Evolutionary conservation across 2,113 vertebrate species (phyloP).

Genomic region (Bufo gargarizans): DNA sequence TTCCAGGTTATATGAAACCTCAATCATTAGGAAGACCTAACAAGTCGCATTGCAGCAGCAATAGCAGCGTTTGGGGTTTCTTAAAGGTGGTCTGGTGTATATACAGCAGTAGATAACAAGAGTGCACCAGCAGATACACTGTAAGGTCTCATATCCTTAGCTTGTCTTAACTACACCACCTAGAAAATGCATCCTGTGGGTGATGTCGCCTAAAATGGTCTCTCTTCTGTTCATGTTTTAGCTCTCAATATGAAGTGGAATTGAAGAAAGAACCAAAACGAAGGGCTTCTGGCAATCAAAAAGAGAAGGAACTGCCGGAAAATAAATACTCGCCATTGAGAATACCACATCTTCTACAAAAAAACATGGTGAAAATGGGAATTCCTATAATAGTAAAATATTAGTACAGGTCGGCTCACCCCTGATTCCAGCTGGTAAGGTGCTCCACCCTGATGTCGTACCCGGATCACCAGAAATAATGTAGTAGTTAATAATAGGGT

Average conservation of each 20-base stretch:
- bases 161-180: background rate
- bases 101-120: too few species aligned
- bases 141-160: background rate
- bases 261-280: slow-evolving; percentile 79
- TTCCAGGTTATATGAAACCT: background rate
- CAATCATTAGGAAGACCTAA: background rate
- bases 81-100: too few species aligned
- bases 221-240: slow-evolving; percentile 62
- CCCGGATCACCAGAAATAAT: too few species aligned
- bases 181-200: background rate
- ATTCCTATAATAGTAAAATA: too few species aligned
- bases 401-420: too few species aligned
- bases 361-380: slow-evolving; percentile 67
- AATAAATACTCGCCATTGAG: slow-evolving; percentile 61
- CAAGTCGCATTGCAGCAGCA: background rate
- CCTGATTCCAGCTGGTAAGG: too few species aligned
- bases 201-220: background rate
- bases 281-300: slow-evolving; percentile 63
- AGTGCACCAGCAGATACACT: background rate
- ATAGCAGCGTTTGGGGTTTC: too few species aligned
- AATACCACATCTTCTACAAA: slow-evolving; percentile 40
- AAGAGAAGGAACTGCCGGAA: slow-evolving; percentile 50
- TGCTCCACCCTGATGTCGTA: too few species aligned
- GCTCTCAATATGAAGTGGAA: slow-evolving; percentile 81
- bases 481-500: too few species aligned